Base-by-base conservation (phyloP, 2,888 invertebrate species). In the Phortica magna region DNA sequence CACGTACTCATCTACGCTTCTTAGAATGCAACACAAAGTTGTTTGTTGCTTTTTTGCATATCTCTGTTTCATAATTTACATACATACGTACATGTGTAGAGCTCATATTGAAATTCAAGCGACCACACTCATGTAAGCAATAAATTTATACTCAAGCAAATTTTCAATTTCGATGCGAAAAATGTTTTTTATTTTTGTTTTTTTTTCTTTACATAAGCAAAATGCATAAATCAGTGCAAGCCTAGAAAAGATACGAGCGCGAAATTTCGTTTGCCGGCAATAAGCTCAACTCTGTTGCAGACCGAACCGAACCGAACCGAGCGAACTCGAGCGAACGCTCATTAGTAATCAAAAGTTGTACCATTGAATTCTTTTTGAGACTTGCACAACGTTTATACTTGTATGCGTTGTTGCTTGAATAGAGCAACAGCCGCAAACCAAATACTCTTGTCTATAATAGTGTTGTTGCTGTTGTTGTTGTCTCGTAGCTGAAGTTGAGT, bases 281-380 rank as follows among this genome's bases (percentile, higher is more conserved):
- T 4, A 31, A 31, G 31, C 31, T 31, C 31, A 31, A 31, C 31
- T 2, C 5, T 31, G 48, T 48, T 12, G 48, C 82, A 79, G 76
- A n/a, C n/a, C n/a, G n/a, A n/a, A n/a, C n/a, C 76, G 75, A 72
- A 74, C 72, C 76, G 75, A 79, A 79, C 78, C 59, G 75, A 73
- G 64, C 72, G 42, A 81, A 72, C 19, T 61, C 17, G 79, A 78
- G 78, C 77, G 74, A 77, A 80, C 84, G 31, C 31, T 88, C 88
- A 85, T 85, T 85, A 88, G 85, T 85, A 85, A 85, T 85, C 85
- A 83, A 88, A 83, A 88, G 87, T 77, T 85, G 85, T 85, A 83
- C 84, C 80, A 79, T 73, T 81, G 80, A 83, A 83, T 86, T 85
- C 85, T 88, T 78, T 77, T 79, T 31, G 31, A 71, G 68, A 77